Base-by-base conservation (phyloP, 1,140 invertebrate species). In the Drosophila asahinai region DNA sequence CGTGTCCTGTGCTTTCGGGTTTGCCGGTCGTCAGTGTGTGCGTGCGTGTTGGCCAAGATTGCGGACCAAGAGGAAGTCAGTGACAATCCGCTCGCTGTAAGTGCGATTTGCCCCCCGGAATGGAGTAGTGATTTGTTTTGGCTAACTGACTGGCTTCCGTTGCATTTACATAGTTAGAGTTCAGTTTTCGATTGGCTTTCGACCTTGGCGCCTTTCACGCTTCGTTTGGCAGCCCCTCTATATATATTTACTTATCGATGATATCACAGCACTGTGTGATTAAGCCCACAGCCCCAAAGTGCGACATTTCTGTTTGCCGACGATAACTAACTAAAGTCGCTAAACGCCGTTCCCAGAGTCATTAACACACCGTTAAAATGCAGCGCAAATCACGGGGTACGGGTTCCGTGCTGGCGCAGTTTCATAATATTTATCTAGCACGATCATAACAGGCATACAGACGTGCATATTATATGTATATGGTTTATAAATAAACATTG, bases 371-470 rank as follows among this genome's bases (percentile, higher is more conserved):
- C 45, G 60, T 84, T 73, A 38, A 73, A 49, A 36, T 51, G 65
- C 78, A 59, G 60, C 59, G 27, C 38, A 79, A 75, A 57, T 80
- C 72, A 67, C 60, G 55, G 33, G 55, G 43, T 60, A 22, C 43
- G 52, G 54, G 54, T 25, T 25, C 43, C 27, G 11, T 48, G 43
- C 48, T 30, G 64, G 19, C 70, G 33, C 55, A 66, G 63, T 86
- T 83, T 83, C 80, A 89, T 83, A 87, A 89, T 83, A 87, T 77
- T 87, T 89, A 73, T 79, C 75, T 86, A 70, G 80, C 74, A 67
- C 76, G 83, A 86, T 84, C 82, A 66, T 59, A 75, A 65, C 48
- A 51, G 66, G 47, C 49, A 63, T 55, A 64, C 25, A 52, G 45
- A 30, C 49, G 54, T 60, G 19, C 61, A 65, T 68, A 68, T 57